Conservation (phyloP, 2,797 vertebrate genomes). For the Bradypodion ventrale region DNA sequence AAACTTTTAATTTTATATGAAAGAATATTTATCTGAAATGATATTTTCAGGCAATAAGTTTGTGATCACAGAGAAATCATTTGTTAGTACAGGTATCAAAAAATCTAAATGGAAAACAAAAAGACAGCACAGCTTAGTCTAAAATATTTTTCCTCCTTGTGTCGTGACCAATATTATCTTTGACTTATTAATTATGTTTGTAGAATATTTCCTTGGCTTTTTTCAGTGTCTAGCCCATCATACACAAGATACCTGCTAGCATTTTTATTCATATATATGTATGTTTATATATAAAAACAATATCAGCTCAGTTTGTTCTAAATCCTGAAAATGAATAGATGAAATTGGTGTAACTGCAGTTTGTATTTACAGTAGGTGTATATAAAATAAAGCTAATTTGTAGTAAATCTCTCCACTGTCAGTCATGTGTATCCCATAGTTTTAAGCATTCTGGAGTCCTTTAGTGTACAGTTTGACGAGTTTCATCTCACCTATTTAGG, state of each 20-base stretch:
- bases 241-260: constrained; percentile 32
- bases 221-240: constrained; percentile 65
- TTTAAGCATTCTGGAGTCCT: constrained; percentile 81
- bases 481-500: constrained; percentile 90
- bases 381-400: constrained; percentile 58
- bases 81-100: neutral
- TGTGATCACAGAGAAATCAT: neutral
- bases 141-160: constrained; percentile 23
- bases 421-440: constrained; percentile 79
- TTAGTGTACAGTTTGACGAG: constrained; percentile 86
- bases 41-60: neutral
- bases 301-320: constrained; percentile 53
- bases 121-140: neutral
- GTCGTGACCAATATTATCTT: neutral
- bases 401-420: constrained; percentile 70
- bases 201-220: constrained; percentile 52
- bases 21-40: neutral
- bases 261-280: neutral
- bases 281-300: neutral
- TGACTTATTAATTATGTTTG: constrained; percentile 26
- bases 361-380: constrained; percentile 64
- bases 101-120: neutral
- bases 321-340: constrained; percentile 50
- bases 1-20: neutral
- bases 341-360: constrained; percentile 66